Conservation (phyloP, 2,797 vertebrate genomes). For the Mormyrus hasselquistii region DNA sequence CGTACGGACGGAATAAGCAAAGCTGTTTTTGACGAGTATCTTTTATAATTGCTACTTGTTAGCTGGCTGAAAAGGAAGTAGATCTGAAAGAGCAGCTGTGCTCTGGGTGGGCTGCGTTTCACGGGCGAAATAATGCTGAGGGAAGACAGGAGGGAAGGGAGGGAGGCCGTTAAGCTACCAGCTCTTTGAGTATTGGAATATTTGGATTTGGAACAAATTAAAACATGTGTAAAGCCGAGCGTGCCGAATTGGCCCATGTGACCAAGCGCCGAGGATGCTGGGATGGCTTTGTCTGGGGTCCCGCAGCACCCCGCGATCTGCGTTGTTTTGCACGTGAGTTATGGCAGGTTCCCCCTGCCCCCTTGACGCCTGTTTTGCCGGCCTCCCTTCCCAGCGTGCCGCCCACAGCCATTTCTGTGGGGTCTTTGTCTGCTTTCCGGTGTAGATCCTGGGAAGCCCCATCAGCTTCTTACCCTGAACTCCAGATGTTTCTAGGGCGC, state of each 20-base stretch:
- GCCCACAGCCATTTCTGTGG: conserved; percentile 42
- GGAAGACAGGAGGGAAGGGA: conserved; percentile 36
- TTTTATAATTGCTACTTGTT: not conserved
- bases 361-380: conserved; percentile 33
- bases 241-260: not conserved
- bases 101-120: not conserved
- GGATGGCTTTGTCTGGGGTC: conserved; percentile 18
- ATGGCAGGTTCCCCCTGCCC: conserved; percentile 34
- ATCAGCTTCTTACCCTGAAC: conserved; percentile 27
- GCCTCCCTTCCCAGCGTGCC: conserved; percentile 41
- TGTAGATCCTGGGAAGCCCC: conserved; percentile 30
- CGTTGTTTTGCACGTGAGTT: conserved; percentile 45
- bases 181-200: conserved; percentile 25
- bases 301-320: conserved; percentile 23
- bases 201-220: not conserved
- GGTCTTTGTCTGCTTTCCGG: conserved; percentile 39
- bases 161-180: conserved; percentile 25
- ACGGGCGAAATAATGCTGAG: not conserved
- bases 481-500: conserved; percentile 42
- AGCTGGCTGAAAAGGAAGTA: not conserved
- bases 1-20: not conserved
- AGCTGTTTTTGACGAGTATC: not conserved
- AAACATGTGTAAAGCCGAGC: not conserved
- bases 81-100: not conserved
- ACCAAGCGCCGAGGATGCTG: conserved; percentile 4